Percentiles rank a stretch among this genome's conserved stretches.
Evolutionary conservation across 2,113 vertebrate species (phyloP).

Genomic region (Ancistrus triradiatus): DNA sequence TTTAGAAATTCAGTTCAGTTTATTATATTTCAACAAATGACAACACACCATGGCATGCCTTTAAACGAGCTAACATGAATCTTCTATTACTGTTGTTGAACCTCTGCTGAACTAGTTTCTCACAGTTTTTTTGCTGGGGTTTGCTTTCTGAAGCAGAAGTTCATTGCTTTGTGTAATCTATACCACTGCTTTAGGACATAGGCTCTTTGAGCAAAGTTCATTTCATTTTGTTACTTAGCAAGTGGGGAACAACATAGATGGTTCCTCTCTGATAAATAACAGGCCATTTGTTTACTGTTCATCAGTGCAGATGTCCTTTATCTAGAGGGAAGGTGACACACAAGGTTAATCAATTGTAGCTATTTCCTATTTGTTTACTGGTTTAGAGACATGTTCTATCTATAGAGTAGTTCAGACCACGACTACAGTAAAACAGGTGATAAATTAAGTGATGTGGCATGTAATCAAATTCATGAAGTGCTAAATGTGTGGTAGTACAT

Average conservation of each 20-base stretch:
- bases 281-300: neutral
- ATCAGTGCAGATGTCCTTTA: neutral
- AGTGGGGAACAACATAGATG: neutral
- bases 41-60: too few relatives aligned
- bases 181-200: too few relatives aligned
- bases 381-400: neutral
- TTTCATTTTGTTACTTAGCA: slow-evolving; percentile 7
- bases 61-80: too few relatives aligned
- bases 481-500: too few relatives aligned
- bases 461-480: neutral
- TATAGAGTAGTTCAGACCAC: neutral
- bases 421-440: neutral
- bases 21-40: too few relatives aligned
- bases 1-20: too few relatives aligned
- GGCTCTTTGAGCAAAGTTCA: too few relatives aligned
- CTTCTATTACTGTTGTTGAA: too few relatives aligned
- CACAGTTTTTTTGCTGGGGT: too few relatives aligned
- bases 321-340: neutral
- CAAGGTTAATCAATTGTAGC: neutral
- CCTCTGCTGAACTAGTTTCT: too few relatives aligned
- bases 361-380: neutral
- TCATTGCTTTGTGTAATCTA: too few relatives aligned
- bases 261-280: slow-evolving; percentile 8
- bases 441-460: neutral
- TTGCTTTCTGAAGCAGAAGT: too few relatives aligned